These are phyloP conservation scores for Exocentrus adspersus DNA, from an alignment of 2,888 invertebrate genomes.

Conservation along the genomic window DNA sequence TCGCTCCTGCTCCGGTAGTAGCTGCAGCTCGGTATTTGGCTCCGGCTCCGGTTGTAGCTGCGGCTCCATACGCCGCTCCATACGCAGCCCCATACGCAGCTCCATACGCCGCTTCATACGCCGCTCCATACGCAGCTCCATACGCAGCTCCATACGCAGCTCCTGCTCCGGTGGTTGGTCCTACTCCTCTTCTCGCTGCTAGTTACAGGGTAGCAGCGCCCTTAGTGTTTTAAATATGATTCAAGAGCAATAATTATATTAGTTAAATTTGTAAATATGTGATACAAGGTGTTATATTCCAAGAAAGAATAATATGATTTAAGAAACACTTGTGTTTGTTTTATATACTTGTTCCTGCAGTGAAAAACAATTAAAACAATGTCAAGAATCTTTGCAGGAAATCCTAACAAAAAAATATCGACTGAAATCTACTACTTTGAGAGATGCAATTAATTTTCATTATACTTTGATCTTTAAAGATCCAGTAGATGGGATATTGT, in stretches of 20 bases:
- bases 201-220: neutral
- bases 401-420: too few species aligned
- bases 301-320: too few species aligned
- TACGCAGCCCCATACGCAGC: constrained; percentile 60
- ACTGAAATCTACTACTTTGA: too few species aligned
- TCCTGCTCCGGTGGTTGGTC: constrained; percentile 51
- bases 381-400: too few species aligned
- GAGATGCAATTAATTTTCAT: too few species aligned
- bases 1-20: neutral
- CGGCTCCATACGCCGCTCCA: constrained; percentile 49
- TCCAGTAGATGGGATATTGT: too few species aligned
- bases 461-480: too few species aligned
- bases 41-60: constrained; percentile 58
- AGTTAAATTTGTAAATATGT: neutral
- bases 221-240: neutral
- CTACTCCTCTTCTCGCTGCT: neutral
- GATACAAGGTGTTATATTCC: too few species aligned
- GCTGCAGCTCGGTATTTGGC: neutral
- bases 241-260: neutral
- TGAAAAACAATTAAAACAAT: too few species aligned
- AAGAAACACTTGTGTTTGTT: too few species aligned
- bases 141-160: neutral
- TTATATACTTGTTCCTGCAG: too few species aligned
- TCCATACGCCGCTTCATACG: constrained; percentile 35
- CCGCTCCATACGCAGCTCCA: constrained; percentile 62